phyloP scores from a whole-genome alignment of 1,140 invertebrate genomes.

The Hypothenemus hampei region DNA sequence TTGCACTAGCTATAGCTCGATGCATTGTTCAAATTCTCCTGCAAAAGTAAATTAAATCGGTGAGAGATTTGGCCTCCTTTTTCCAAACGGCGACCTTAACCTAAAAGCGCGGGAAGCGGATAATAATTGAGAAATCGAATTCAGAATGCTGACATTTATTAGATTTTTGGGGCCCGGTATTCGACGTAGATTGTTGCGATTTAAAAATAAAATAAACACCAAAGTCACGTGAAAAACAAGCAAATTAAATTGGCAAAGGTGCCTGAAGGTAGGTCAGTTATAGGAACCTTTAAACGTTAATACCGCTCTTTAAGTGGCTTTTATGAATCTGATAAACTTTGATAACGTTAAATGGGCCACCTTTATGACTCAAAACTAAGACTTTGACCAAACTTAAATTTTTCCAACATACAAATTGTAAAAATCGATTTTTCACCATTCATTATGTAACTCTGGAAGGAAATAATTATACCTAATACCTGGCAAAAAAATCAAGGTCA shows the following conservation, averaged over 20 bases:
- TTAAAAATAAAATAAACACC: constrained; percentile 17
- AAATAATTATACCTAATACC: background rate
- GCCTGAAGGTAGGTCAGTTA: constrained; percentile 5
- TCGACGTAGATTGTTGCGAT: background rate
- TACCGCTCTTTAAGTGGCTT: background rate
- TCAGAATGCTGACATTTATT: background rate
- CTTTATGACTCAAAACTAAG: background rate
- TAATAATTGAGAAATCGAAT: background rate
- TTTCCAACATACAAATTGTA: background rate
- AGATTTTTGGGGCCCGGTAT: background rate
- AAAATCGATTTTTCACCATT: background rate
- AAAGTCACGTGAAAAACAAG: constrained; percentile 17
- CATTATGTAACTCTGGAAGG: constrained; percentile 5
- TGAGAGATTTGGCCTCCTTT: background rate
- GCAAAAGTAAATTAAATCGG: background rate
- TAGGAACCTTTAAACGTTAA: background rate
- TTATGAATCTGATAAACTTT: background rate
- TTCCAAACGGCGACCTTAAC: constrained; percentile 20
- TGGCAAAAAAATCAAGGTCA: background rate
- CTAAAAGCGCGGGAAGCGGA: constrained; percentile 16
- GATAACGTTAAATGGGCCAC: background rate
- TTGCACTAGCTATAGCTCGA: constrained; percentile 24
- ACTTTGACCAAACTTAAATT: background rate
- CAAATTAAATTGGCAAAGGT: constrained; percentile 21
- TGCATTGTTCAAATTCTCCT: constrained; percentile 30